Percentiles rank a stretch among this genome's conserved stretches.
Conservation (phyloP, 2,888 invertebrate species). For the Lymantria monacha region DNA sequence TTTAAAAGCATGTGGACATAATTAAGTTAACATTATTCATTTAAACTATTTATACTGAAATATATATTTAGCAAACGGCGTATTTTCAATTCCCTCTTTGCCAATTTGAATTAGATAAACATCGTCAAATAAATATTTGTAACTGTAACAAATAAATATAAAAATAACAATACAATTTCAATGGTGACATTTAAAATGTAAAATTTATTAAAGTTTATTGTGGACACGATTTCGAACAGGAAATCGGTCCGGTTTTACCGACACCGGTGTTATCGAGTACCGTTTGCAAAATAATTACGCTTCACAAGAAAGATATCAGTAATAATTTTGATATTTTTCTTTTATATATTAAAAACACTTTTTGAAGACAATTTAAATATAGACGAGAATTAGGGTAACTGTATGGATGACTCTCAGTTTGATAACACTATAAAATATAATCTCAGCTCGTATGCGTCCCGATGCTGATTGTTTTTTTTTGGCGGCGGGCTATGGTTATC, state of each 20-base stretch:
- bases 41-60: neutral
- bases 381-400: no score
- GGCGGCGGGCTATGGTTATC: no score
- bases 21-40: neutral
- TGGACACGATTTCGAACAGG: slow-evolving; percentile 31
- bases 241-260: slow-evolving; percentile 56
- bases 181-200: slow-evolving; percentile 27
- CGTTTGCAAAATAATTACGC: slow-evolving; percentile 29
- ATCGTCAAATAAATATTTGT: slow-evolving; percentile 12
- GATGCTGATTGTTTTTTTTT: no score
- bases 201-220: slow-evolving; percentile 16
- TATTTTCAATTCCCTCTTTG: slow-evolving; percentile 2
- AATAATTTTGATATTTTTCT: no score
- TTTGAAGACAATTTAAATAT: no score
- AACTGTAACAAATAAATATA: slow-evolving; percentile 15
- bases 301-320: neutral
- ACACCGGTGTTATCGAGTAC: slow-evolving; percentile 34
- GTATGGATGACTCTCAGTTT: no score
- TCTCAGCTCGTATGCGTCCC: no score
- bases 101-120: slow-evolving; percentile 7
- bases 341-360: no score
- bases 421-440: no score
- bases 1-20: neutral
- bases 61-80: neutral
- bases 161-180: slow-evolving; percentile 5